Evolutionary conservation across 2,797 vertebrate genomes (phyloP).

Genomic region (Chelonia mydas): DNA sequence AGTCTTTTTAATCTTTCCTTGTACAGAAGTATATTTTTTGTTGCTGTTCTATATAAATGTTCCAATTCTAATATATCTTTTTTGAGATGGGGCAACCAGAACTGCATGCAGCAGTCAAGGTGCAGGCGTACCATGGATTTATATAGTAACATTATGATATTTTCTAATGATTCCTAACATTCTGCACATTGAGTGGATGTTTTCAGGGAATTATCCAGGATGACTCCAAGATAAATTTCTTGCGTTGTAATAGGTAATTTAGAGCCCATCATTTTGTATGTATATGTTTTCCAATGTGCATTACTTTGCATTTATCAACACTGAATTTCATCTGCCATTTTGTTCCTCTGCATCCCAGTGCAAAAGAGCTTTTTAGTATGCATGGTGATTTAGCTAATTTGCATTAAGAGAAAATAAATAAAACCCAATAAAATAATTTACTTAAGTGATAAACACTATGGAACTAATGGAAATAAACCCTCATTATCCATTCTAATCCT

Average conservation of each 20-base stretch:
- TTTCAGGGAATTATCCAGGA: not conserved
- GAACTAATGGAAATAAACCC: not conserved
- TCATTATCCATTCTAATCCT: not conserved
- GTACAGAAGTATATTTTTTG: not conserved
- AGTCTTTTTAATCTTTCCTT: not conserved
- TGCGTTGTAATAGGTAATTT: not conserved
- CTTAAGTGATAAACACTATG: not conserved
- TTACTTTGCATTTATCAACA: not conserved
- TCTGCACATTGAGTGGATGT: not conserved
- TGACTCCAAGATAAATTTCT: not conserved
- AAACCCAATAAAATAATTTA: not conserved
- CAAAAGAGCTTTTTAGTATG: not conserved
- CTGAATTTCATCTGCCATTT: not conserved
- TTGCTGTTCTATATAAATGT: not conserved
- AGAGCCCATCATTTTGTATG: not conserved
- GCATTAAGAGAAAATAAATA: not conserved
- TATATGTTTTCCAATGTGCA: not conserved
- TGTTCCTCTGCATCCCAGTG: not conserved
- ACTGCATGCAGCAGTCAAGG: not conserved
- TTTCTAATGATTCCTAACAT: not conserved
- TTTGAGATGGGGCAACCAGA: not conserved
- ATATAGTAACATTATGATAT: not conserved
- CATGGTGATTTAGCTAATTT: not conserved
- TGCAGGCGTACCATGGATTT: not conserved
- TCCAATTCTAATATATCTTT: not conserved